phyloP scores from a whole-genome alignment of 2,888 invertebrate genomes.

The Plagodis dolabraria region DNA sequence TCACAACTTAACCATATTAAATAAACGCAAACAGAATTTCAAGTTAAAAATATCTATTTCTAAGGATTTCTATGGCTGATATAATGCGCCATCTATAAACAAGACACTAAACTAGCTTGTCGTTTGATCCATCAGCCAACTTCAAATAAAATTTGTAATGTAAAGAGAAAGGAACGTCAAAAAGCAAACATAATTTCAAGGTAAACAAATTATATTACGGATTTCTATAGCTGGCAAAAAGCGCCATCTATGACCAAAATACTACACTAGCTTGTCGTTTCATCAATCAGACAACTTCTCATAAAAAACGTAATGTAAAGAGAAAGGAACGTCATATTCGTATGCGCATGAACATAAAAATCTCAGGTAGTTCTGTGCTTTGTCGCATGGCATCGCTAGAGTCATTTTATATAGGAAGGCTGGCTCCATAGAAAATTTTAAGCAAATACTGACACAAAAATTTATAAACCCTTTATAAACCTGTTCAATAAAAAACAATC shows the following conservation, averaged over 20 bases:
- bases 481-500: no score
- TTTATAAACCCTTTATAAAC: no score
- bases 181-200: no score
- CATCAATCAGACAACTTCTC: neutral
- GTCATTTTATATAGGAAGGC: neutral
- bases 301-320: constrained; percentile 6
- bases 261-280: neutral
- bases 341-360: constrained; percentile 8
- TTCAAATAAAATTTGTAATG: constrained; percentile 2
- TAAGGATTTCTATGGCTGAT: neutral
- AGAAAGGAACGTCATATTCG: constrained; percentile 13
- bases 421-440: no score
- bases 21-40: no score
- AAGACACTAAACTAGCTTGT: constrained; percentile 2
- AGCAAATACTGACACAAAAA: no score
- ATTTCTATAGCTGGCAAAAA: neutral
- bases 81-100: constrained; percentile 17
- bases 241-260: constrained; percentile 17
- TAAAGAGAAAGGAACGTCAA: constrained; percentile 15
- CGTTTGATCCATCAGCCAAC: neutral
- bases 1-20: no score
- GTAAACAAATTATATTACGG: no score
- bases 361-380: constrained; percentile 8
- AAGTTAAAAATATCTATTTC: no score
- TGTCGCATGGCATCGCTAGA: neutral